Evolutionary conservation across 92 coral and sea anemone species (phyloP), one percentile per base, ranked within the genome.

Genomic region (Pocillopora grandis): DNA sequence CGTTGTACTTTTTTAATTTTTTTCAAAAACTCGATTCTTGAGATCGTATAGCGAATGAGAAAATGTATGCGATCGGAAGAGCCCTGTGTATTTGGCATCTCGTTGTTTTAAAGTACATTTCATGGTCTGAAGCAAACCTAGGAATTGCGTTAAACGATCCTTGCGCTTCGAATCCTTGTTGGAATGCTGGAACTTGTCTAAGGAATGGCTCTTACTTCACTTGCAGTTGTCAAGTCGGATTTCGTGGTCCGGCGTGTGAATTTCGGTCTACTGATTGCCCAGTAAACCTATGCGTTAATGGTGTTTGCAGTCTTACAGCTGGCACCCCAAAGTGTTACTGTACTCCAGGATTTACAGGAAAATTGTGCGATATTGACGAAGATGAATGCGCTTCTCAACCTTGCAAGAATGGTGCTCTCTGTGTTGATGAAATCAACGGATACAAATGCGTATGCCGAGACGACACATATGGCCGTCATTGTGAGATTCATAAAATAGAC

Each of bases 301-400:
- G 98, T 1, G 71, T 92, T 31, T 96, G 99, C 76, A 85, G 85
- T 68, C 88, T 88, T 31, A 83, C 80, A 72, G 49, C 64, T 66
- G 97, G 97, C 3, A 56, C 78, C 9, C 91, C 90, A 21, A 80
- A 83, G 71, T 96, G 99, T 71, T 91, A 76, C 70, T 96, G 99
- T 58, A 85, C 88, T 37, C 95, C 92, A 21, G 99, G 99, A 33
- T 96, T 81, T 85, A 87, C 90, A 17, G 99, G 99, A 16, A 83
- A 84, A 71, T 81, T 78, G 59, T 96, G 99, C 80, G 98, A 96
- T 17, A 82, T 94, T 59, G 82, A 94, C 79, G 85, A 94, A 73
- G 92, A 96, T 77, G 99, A 96, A 61, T 96, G 99, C 60, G 94
- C 95, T 9, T 91, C 99, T 21, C 80, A 90, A 10, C 99, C 99